Base-by-base conservation (phyloP, 2,888 invertebrate species). In the Gnatocerus cornutus region DNA sequence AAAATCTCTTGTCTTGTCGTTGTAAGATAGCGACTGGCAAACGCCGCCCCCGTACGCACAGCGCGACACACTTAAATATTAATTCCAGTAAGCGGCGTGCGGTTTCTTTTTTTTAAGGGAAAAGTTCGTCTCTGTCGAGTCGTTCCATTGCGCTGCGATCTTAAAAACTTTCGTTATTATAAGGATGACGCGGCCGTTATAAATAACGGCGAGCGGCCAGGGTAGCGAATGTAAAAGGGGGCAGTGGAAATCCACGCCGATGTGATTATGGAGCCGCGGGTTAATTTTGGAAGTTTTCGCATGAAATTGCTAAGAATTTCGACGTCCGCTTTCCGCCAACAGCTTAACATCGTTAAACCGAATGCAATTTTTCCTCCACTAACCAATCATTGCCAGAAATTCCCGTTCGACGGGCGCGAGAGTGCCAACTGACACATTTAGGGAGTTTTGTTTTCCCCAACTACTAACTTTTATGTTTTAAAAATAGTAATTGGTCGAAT, bases 41-140 rank as follows among this genome's bases (percentile, higher is more conserved):
- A 59, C 55, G 39, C 41, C 39, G 16, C 68, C 63, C 68, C 14
- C 30, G 46, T 43, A 68, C 82, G 82, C 81, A 81, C 79, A 78
- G 78, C 77, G 79, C 80, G 78, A 78, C 82, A 78, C 77, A 77
- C 78, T 83, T 83, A 83, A 83, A 84, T 84, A 84, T 84, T 84
- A 80, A 84, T 63, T 56, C 55, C 41, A 48, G 55, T 45, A 52
- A 59, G 58, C 43, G 39, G 29, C 70, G 73, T 61, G 48, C 6
- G 61, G 61, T 48, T 61, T 76, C 75, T 76, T 74, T 72, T 70
- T 73, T 69, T 61, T 50, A 45, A 39, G 37, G 61, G 10, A 61
- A 61, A 61, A 61, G 37, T 61, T 61, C 61, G 61, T 61, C 61
- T 50, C 61, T 10, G 33, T 46, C 21, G 61, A 48, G 61, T 61